Evolutionary conservation across 1,140 invertebrate species (phyloP), one percentile per base, ranked within the genome.

Genomic region (Leptinotarsa defecta): DNA sequence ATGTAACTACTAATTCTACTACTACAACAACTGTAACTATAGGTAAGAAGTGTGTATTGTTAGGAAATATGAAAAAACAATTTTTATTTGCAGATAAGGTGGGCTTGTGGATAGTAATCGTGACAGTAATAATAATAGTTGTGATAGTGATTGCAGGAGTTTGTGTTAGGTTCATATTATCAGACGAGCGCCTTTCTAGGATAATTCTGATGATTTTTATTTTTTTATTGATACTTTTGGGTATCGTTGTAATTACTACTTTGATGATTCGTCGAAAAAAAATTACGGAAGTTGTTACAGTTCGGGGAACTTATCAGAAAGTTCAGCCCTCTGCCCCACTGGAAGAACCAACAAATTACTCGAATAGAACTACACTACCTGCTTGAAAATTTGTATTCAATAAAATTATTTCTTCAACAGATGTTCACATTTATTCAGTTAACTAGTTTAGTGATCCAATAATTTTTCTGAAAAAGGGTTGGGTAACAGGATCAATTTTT

Each of bases 41-140:
- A 17, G 48, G 48, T 24, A 19, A 48, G 34, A 48, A 13, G 48
- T 19, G 5, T 43, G 49, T 3, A 48, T 48, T n/a, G 13, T 43
- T 13, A 15, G 13, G 48, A 19, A 48, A 70, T 49, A 22, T 48
- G 27, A 19, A n/a, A 70, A 49, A 8, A 70, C 19, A 57, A 13
- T 61, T 57, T 61, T 61, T 17, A 24, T 71, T 71, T 71, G 3
- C 57, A 71, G 70, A 71, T 71, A 71, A 61, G 61, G n/a, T 48
- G 13, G 57, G 70, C 52, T 49, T 71, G 19, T 71, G 70, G 8
- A 24, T 71, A 61, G 70, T 71, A 11, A 71, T 71, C 27, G 24
- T 43, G 17, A 71, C 70, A 11, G 17, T 61, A 24, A 27, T 71
- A n/a, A 71, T 49, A 20, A 61, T 71, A 34, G n/a, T 63, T n/a